Base-by-base conservation (phyloP, 2,797 vertebrate species). In the Megalops cyprinoides region DNA sequence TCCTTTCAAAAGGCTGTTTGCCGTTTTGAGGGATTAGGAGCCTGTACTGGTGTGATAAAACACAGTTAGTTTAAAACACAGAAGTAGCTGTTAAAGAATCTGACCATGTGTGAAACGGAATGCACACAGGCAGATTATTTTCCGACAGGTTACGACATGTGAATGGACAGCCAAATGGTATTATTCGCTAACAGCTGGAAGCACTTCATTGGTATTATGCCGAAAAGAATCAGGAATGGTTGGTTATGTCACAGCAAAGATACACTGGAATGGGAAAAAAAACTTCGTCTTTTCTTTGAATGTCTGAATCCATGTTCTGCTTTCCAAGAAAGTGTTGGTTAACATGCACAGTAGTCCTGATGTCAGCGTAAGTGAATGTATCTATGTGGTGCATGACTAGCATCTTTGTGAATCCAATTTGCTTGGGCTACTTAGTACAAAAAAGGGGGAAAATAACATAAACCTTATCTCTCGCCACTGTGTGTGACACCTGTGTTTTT, bases 31-130 rank as follows among this genome's bases (percentile, higher is more conserved):
- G 88, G 88, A 88, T 88, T 88, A 88, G 82, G 76, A 84, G 83
- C 82, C 87, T 89, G 88, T 85, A 83, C 80, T 58, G 84, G 69
- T 80, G 82, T 84, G 88, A 90, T 89, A 89, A 90, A 86, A 85
- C 82, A 79, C 58, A 73, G 84, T 87, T 87, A 83, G 83, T 81
- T 83, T 77, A 82, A 81, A 86, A 84, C 87, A 85, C 77, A 86
- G 84, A 85, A 84, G 82, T 80, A 83, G 84, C 81, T 71, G 85
- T 82, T 87, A 84, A 83, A 74, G 76, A 86, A 81, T 83, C 79
- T 60, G 62, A 82, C 77, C 74, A 42, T 71, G 58, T 80, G 82
- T 79, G 79, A 82, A 53, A 67, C 55, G 48, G 58, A 80, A 65
- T 80, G 79, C 77, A 77, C 69, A 44, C 37, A 67, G 75, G 77